These are phyloP conservation scores for Tokudaia muenninki DNA, from an alignment of 2,797 vertebrate genomes.

Conservation along the genomic window DNA sequence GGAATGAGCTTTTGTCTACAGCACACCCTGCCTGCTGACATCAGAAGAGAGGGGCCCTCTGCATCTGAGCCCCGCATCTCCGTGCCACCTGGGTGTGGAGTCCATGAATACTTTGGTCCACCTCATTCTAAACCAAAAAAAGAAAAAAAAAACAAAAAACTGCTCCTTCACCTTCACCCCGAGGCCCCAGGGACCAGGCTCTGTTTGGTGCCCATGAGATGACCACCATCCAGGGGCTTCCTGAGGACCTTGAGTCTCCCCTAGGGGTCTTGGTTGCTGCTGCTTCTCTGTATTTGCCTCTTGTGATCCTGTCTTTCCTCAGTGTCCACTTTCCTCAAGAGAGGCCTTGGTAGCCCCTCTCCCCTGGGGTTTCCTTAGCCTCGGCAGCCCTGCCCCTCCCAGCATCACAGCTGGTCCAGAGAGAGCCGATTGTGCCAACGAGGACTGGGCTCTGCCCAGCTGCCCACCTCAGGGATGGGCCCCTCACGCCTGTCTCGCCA, in stretches of 20 bases:
- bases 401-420: conserved; percentile 81
- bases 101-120: conserved; percentile 57
- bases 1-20: conserved; percentile 78
- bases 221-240: background rate
- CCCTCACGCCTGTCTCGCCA: conserved; percentile 79
- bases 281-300: conserved; percentile 77
- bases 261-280: conserved; percentile 73
- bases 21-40: conserved; percentile 67
- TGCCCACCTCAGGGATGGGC: conserved; percentile 82
- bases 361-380: conserved; percentile 34
- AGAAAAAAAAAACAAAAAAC: background rate
- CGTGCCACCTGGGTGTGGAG: conserved; percentile 60
- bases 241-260: conserved; percentile 63
- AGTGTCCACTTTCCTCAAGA: conserved; percentile 12
- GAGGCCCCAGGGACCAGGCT: conserved; percentile 61
- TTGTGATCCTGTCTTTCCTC: conserved; percentile 45
- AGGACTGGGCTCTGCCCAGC: conserved; percentile 80
- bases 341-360: conserved; percentile 50
- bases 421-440: conserved; percentile 84
- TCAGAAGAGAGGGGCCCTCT: conserved; percentile 63
- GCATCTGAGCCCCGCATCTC: conserved; percentile 45
- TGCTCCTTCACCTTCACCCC: conserved; percentile 48
- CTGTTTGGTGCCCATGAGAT: conserved; percentile 45
- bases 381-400: conserved; percentile 73
- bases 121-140: conserved; percentile 84